Evolutionary conservation across 2,113 vertebrate genomes (phyloP).

Genomic region (Pteruthius melanotis): DNA sequence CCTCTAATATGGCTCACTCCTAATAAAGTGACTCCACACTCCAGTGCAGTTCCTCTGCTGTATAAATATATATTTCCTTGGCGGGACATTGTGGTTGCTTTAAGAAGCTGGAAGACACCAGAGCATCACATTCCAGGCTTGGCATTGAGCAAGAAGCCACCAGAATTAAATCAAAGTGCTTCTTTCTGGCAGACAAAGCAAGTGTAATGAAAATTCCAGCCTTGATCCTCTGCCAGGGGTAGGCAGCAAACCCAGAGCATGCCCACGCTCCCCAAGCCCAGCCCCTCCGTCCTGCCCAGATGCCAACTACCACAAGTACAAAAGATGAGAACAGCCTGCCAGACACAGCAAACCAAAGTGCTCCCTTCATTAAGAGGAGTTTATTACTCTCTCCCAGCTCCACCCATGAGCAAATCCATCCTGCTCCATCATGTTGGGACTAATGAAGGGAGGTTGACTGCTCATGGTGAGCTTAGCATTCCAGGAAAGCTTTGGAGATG

Average conservation of each 20-base stretch:
- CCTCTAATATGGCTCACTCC: background rate
- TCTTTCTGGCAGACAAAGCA: slow-evolving; percentile 49
- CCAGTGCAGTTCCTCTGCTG: background rate
- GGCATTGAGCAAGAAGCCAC: slow-evolving; percentile 59
- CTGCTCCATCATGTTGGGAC: background rate
- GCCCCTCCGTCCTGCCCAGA: background rate
- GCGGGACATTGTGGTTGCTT: slow-evolving; percentile 37
- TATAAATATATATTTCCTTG: slow-evolving; percentile 30
- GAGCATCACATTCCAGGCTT: slow-evolving; percentile 45
- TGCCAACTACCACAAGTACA: slow-evolving; percentile 28
- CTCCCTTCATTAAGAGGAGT: slow-evolving; percentile 19
- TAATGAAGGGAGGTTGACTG: background rate
- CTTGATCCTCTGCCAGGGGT: slow-evolving; percentile 42
- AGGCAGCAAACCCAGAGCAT: slow-evolving; percentile 45
- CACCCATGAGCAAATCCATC: background rate
- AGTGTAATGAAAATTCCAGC: slow-evolving; percentile 59
- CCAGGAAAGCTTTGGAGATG: background rate
- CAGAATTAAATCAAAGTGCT: slow-evolving; percentile 58
- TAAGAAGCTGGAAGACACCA: slow-evolving; percentile 56
- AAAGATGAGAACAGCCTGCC: slow-evolving; percentile 27
- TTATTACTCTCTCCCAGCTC: slow-evolving; percentile 23
- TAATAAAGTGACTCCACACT: background rate
- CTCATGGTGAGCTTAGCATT: background rate
- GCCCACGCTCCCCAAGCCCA: slow-evolving; percentile 42
- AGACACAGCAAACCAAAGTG: slow-evolving; percentile 5